Base-by-base conservation (phyloP, 2,888 invertebrate species). In the Diaphora mendica region DNA sequence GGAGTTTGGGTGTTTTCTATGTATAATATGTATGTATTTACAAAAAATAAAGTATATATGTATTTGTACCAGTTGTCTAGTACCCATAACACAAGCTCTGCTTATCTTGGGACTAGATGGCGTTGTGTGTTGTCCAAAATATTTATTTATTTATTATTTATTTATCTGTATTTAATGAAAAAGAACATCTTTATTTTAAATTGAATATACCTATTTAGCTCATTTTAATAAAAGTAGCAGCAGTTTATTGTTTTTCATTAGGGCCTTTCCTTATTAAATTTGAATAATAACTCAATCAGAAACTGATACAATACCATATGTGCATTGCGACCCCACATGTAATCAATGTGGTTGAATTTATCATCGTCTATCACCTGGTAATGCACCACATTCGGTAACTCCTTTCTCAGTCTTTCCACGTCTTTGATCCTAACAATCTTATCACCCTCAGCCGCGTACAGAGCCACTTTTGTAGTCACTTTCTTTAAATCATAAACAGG, bases 321-420 rank as follows among this genome's bases (percentile, higher is more conserved):
- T 23, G 77, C 80, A 68, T 77, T 67, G 0, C 0, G 0, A 26
- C 59, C 70, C 39, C 33, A 62, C 39, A 69, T 1, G n/a, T 73
- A 77, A 33, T 79, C 79, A n/a, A 69, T 1, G 23, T 79, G 80
- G 64, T 23, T 75, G 30, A 79, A 79, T 8, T 33, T 23, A 2
- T 77, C 17, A 48, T 70, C 69, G 5, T 71, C 20, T 9, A 79
- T 51, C 15, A 73, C 42, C 9, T 70, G n/a, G 33, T 66, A 67
- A 17, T n/a, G 33, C n/a, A 67, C 62, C 26, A 77, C 74, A 68
- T 79, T 79, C 3, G 71, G 65, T 20, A 79, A 65, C n/a, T 68
- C 33, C 3, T 33, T 33, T 26, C 39, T 33, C 11, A 79, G 8
- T 35, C 70, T 62, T 33, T 55, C 30, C 17, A 66, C 70, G 44